Evolutionary conservation across 2,888 invertebrate species (phyloP), one percentile per base, ranked within the genome.

Genomic region (Pachliopta kotzebuea): DNA sequence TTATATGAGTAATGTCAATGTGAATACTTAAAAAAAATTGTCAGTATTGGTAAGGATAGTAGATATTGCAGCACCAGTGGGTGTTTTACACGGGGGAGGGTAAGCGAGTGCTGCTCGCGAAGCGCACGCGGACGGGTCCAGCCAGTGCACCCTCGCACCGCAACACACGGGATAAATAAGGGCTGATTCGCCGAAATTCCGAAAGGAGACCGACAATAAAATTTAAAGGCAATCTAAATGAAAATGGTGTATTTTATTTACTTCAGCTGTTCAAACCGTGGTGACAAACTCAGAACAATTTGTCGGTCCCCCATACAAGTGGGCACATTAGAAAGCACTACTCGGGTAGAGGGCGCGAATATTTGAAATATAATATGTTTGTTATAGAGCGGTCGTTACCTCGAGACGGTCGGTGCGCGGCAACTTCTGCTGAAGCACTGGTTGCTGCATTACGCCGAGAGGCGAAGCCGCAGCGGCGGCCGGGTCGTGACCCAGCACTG

Each of bases 391-490:
- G 56, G 66, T 66, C 69, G 95, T 94, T 94, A 98, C 98, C 98
- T 98, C 98, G 93, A 98, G 95, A 93, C 98, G 95, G 93, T 98
- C 98, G 86, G 97, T 96, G 92, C 98, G 96, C 79, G 97, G 96
- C 94, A 98, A 94, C 93, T 98, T 98, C 93, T 98, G 98, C 92
- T 97, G 92, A 95, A 96, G 87, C 96, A 97, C 92, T 93, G 96
- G 88, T 94, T 96, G 87, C 95, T 96, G 93, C 96, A 97, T 88
- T 94, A 96, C 88, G 95, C 96, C 96, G 77, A 97, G 93, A 74
- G 96, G 96, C 81, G 96, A 96, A 79, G 95, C 96, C 68, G 84
- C 94, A 85, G 86, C 95, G 92, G 76, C 95, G 79, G 96, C 93
- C 71, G 96, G 97, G 92, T 97, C 97, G 75, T 96, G 97, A 70